phyloP scores from a whole-genome alignment of 2,888 invertebrate species.

The Platycheirus albimanus region DNA sequence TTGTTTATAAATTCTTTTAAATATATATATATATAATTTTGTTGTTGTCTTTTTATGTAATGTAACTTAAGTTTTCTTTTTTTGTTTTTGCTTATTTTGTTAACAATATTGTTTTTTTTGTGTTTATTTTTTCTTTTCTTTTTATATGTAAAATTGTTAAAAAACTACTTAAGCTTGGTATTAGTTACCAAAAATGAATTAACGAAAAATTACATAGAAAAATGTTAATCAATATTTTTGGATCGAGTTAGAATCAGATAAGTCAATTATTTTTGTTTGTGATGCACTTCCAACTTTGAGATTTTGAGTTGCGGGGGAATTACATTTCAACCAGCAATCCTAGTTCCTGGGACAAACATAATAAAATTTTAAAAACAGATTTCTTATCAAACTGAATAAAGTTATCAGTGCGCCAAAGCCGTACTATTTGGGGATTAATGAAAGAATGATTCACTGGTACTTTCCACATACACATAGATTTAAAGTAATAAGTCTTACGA shows the following conservation, averaged over 20 bases:
- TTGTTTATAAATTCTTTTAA: slow-evolving; percentile 64
- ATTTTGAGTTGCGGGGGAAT: no score
- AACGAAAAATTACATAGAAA: slow-evolving; percentile 24
- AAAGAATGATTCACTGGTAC: no score
- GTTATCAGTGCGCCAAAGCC: no score
- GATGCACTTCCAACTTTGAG: background rate
- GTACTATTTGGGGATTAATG: no score
- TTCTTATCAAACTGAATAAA: no score
- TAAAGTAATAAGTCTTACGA: no score
- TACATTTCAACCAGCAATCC: no score
- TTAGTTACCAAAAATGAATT: slow-evolving; percentile 30
- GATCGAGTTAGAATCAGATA: background rate
- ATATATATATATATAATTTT: slow-evolving; percentile 35
- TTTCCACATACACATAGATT: no score
- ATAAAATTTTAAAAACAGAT: no score
- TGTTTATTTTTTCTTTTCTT: no score
- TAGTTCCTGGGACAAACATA: no score
- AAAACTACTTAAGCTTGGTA: slow-evolving; percentile 50
- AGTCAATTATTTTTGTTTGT: background rate
- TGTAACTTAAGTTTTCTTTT: slow-evolving; percentile 21
- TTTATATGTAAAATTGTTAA: slow-evolving; percentile 51
- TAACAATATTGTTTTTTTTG: slow-evolving; percentile 28
- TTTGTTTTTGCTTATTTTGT: slow-evolving; percentile 31
- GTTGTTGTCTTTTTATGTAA: slow-evolving; percentile 22
- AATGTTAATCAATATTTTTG: slow-evolving; percentile 26